These are phyloP conservation scores for Cydia amplana DNA, from an alignment of 1,140 invertebrate species.

Conservation along the genomic window DNA sequence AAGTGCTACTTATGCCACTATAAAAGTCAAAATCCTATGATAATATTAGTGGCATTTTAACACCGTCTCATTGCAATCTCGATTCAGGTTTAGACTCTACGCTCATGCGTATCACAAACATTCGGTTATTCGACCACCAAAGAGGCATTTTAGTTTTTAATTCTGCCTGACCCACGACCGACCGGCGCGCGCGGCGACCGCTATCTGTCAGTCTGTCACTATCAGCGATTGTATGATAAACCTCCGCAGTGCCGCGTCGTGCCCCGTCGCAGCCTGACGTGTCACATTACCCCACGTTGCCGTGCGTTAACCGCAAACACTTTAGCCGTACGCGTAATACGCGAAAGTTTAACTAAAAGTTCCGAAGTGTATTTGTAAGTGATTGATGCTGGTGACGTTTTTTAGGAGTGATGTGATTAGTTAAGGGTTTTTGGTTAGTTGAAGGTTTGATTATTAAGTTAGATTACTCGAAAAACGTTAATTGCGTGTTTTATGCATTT, in stretches of 20 bases:
- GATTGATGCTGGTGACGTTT: constrained; percentile 8
- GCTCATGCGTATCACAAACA: neutral
- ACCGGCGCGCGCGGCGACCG: neutral
- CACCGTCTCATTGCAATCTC: too few species aligned
- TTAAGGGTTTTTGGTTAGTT: neutral
- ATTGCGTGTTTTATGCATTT: neutral
- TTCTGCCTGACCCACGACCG: neutral
- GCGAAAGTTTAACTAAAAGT: neutral
- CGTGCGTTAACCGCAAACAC: neutral
- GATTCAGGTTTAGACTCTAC: too few species aligned
- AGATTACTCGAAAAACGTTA: neutral
- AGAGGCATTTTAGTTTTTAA: neutral
- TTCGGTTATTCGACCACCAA: neutral
- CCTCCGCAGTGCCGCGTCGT: constrained; percentile 11
- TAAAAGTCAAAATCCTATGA: too few species aligned
- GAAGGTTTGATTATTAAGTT: neutral
- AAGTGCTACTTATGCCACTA: too few species aligned
- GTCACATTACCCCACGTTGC: neutral
- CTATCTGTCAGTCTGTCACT: constrained; percentile 16
- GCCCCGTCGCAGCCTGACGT: constrained; percentile 10
- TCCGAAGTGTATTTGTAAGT: neutral
- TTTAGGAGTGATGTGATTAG: neutral
- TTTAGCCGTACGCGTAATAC: neutral
- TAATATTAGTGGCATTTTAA: too few species aligned
- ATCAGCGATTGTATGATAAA: constrained; percentile 25